Conservation (phyloP, 2,113 vertebrate species). For the Hippocampus abdominalis region DNA sequence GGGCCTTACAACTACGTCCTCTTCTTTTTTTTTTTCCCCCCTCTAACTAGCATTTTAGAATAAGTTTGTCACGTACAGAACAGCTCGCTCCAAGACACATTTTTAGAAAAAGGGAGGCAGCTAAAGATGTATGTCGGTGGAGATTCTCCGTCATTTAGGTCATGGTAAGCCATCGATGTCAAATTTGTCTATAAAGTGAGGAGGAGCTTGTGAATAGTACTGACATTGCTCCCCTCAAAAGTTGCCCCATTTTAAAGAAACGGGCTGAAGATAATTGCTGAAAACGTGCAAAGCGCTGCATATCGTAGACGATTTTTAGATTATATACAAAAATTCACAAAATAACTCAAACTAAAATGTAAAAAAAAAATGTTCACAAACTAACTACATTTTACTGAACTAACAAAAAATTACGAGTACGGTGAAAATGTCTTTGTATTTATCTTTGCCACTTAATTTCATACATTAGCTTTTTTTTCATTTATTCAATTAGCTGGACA, state of each 20-base stretch:
- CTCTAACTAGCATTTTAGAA: neutral
- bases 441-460: no score
- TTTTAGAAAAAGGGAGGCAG: neutral
- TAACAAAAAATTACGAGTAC: no score
- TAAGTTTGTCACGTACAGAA: neutral
- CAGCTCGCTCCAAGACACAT: neutral
- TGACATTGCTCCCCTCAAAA: neutral
- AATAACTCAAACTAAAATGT: no score
- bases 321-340: no score
- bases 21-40: neutral
- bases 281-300: no score
- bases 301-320: no score
- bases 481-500: no score
- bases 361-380: no score
- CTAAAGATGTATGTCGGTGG: neutral
- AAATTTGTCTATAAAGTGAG: neutral
- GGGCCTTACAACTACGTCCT: neutral
- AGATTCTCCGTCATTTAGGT: neutral
- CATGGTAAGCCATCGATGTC: neutral
- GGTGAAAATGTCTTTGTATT: no score
- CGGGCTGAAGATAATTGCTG: neutral
- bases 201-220: neutral
- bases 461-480: no score
- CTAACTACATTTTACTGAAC: no score
- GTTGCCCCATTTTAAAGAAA: neutral